Conservation (phyloP, 1,140 invertebrate genomes). For the Neodiprion virginianus region DNA sequence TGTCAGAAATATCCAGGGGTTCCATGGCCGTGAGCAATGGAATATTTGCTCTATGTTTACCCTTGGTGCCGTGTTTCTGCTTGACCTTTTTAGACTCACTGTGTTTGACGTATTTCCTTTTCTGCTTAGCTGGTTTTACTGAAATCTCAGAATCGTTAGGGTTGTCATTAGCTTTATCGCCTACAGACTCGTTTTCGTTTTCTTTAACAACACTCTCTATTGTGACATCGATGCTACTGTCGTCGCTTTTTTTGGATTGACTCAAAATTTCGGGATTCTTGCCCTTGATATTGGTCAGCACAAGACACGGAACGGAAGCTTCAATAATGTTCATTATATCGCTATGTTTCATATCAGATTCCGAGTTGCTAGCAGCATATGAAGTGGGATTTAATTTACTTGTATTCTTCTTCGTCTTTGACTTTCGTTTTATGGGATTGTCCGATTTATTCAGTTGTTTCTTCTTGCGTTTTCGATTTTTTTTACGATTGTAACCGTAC, state of each 20-base stretch:
- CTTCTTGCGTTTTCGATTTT: conserved; percentile 54
- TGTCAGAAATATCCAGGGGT: conserved; percentile 50
- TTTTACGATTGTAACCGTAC: conserved; percentile 63
- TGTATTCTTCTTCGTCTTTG: conserved; percentile 28
- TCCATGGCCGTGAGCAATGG: conserved; percentile 33
- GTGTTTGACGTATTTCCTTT: conserved; percentile 39
- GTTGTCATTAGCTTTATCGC: background rate
- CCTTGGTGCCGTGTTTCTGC: conserved; percentile 35
- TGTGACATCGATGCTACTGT: background rate
- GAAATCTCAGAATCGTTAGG: background rate
- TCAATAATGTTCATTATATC: conserved; percentile 31
- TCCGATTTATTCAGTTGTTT: conserved; percentile 29
- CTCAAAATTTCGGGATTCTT: conserved; percentile 20
- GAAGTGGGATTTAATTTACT: background rate
- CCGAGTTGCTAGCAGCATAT: conserved; percentile 14
- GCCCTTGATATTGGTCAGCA: conserved; percentile 27
- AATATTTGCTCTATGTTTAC: conserved; percentile 29
- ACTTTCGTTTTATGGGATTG: conserved; percentile 32
- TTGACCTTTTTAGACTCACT: conserved; percentile 37
- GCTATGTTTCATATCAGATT: conserved; percentile 18
- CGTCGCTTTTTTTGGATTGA: conserved; percentile 8
- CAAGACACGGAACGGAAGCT: conserved; percentile 30
- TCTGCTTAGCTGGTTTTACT: conserved; percentile 37
- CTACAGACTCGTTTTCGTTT: background rate
- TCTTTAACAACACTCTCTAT: background rate